Percentiles rank a stretch among this genome's conserved stretches.
Conservation (phyloP, 2,797 vertebrate genomes). For the Lateolabrax maculatus region DNA sequence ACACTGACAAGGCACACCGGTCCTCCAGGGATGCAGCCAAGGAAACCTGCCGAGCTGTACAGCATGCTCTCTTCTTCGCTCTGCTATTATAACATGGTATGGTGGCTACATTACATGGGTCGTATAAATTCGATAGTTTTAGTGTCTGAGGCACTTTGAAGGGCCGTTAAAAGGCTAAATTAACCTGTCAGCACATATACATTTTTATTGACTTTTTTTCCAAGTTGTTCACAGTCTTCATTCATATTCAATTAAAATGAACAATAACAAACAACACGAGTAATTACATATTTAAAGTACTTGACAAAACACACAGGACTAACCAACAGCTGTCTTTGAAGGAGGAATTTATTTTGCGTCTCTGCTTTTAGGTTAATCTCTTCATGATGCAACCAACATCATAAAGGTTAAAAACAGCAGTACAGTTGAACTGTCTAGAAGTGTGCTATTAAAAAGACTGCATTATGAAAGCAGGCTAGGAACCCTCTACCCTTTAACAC, state of each 20-base stretch:
- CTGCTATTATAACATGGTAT: slow-evolving; percentile 4
- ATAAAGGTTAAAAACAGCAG: slow-evolving; percentile 60
- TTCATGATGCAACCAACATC: slow-evolving; percentile 42
- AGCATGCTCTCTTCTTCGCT: slow-evolving; percentile 25
- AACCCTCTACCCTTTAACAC: slow-evolving; percentile 20
- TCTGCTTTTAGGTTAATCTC: slow-evolving; percentile 62
- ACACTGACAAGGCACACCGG: slow-evolving; percentile 55
- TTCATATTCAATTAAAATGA: neutral
- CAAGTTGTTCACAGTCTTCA: neutral
- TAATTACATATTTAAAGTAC: neutral
- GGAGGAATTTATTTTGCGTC: slow-evolving; percentile 72
- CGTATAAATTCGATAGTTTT: neutral
- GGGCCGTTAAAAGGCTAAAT: neutral
- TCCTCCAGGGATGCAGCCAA: slow-evolving; percentile 56
- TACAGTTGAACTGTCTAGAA: slow-evolving; percentile 43
- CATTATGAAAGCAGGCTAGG: slow-evolving; percentile 49
- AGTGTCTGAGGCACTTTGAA: neutral
- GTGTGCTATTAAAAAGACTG: slow-evolving; percentile 54
- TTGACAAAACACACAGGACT: slow-evolving; percentile 39
- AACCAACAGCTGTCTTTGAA: slow-evolving; percentile 43
- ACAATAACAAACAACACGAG: neutral
- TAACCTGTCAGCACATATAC: neutral
- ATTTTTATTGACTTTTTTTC: no score
- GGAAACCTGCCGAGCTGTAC: slow-evolving; percentile 53
- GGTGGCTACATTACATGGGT: slow-evolving; percentile 13